Base-by-base conservation (phyloP, 1,140 invertebrate genomes). In the Reticulitermes speratus region DNA sequence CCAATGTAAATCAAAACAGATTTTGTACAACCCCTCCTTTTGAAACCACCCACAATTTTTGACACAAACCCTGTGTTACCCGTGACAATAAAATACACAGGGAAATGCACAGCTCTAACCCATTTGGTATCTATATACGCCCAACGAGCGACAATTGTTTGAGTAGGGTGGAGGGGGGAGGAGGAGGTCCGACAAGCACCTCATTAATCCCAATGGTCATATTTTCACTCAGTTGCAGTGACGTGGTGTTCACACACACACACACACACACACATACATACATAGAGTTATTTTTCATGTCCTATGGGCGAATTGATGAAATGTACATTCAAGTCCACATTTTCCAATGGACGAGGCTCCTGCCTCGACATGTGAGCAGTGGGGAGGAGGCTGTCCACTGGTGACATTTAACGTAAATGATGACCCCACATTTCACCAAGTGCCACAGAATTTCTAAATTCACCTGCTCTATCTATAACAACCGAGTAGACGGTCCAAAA, bases 191-290 rank as follows among this genome's bases (percentile, higher is more conserved):
- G n/a, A 86, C 85, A 86, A 86, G 85, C 85, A 86, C 85, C 25
- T 86, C 85, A 86, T 86, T 82, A 86, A 81, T 86, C 85, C 85
- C 85, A 86, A 45, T 59, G 85, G 85, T 86, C 85, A 86, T 86
- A 86, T 86, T 86, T 86, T 86, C 85, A 86, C 59, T 65, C 75
- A 48, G 85, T 69, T 65, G 65, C 65, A 75, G 65, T 75, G 65
- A 75, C 65, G 83, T 84, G 12, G 32, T 45, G 65, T 25, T 75
- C 25, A 30, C 25, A 75, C n/a, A 30, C 65, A 75, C 65, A 75
- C n/a, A 65, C 59, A 65, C 59, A 65, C 55, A 23, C 55, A 59
- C 55, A 59, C 55, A 59, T 6, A 59, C 55, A 59, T 8, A 14
- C 55, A 23, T 6, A n/a, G 59, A 75, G 52, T 55, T 75, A 75